These are phyloP conservation scores for Tachypleus tridentatus DNA, from an alignment of 1,140 invertebrate genomes.

Conservation along the genomic window DNA sequence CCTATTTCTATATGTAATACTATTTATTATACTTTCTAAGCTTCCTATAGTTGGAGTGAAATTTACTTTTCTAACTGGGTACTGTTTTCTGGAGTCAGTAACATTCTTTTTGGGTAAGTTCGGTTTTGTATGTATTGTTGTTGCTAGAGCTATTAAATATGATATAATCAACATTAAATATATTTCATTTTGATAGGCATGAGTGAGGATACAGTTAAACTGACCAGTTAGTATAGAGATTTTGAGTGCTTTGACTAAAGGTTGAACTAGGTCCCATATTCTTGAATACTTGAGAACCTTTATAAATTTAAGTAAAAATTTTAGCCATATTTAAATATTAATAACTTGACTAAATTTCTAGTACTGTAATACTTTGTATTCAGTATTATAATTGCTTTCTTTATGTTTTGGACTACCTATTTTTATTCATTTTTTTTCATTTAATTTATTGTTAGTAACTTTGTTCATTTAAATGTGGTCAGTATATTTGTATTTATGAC, in stretches of 20 bases:
- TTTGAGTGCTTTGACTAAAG: no score
- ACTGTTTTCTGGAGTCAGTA: constrained; percentile 30
- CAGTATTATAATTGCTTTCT: no score
- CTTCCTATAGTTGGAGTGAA: constrained; percentile 52
- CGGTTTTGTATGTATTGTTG: neutral
- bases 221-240: constrained; percentile 37
- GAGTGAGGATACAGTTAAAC: neutral
- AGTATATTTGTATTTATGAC: no score
- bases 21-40: constrained; percentile 27
- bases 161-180: neutral
- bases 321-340: no score
- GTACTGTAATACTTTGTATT: no score
- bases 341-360: no score
- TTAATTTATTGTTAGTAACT: no score
- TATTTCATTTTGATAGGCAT: neutral
- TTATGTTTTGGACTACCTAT: no score
- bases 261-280: neutral
- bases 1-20: no score
- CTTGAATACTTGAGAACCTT: neutral
- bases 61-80: constrained; percentile 33
- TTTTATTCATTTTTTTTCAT: no score
- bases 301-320: neutral
- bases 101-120: constrained; percentile 34
- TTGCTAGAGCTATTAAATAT: neutral
- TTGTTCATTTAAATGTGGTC: no score